A percentile compares a stretch with the other conserved stretches of the same genome.
phyloP scores from a whole-genome alignment of 2,113 vertebrate genomes.

The Camelus dromedarius region DNA sequence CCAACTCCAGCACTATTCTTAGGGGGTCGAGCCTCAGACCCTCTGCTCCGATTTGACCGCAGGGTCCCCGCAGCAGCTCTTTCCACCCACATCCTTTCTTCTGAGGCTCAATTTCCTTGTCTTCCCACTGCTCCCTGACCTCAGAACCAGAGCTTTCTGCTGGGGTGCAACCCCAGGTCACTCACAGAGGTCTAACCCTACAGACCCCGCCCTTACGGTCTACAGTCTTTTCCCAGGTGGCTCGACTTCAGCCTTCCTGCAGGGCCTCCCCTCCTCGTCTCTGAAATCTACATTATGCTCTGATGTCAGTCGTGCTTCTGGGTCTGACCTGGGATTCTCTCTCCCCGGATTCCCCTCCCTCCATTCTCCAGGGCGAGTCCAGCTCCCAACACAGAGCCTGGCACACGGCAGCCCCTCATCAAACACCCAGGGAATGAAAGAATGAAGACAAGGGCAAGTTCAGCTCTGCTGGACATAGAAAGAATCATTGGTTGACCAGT shows the following conservation, averaged over 20 bases:
- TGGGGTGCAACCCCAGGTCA: background rate
- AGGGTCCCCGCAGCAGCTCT: background rate
- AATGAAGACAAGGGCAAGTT: background rate
- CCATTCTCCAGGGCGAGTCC: background rate
- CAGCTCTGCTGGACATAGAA: background rate
- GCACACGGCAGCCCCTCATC: background rate
- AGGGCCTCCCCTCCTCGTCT: background rate
- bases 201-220: too few species aligned
- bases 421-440: background rate
- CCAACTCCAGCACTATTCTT: background rate
- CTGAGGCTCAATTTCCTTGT: background rate
- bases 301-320: background rate
- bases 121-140: background rate
- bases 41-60: background rate
- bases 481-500: too few species aligned
- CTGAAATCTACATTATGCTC: background rate
- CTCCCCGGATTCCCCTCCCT: background rate
- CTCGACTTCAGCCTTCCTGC: background rate
- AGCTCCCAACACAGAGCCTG: background rate
- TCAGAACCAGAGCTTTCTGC: background rate
- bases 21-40: background rate
- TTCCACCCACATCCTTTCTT: background rate
- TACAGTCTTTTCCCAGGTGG: accelerated
- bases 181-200: background rate
- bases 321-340: background rate